phyloP scores from a whole-genome alignment of 2,113 vertebrate species.

The Semnornis frantzii region DNA sequence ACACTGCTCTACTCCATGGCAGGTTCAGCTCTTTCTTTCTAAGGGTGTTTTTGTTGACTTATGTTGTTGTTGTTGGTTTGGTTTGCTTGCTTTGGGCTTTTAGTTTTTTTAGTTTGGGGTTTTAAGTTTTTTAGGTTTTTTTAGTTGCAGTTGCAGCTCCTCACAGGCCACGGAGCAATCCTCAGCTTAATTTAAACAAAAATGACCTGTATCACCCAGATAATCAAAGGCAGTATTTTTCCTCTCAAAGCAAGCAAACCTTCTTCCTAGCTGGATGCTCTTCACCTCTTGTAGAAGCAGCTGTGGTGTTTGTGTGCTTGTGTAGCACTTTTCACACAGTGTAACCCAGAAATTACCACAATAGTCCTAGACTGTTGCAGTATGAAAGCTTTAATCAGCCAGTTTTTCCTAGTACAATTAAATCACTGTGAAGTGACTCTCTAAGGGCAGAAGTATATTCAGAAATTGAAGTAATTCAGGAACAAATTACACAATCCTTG shows the following conservation, averaged over 20 bases:
- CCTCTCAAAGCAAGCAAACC: background rate
- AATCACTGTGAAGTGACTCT: background rate
- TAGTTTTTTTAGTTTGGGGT: no score
- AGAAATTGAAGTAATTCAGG: background rate
- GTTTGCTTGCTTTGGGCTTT: no score
- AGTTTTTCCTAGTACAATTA: background rate
- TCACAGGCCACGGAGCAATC: background rate
- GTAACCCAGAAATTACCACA: background rate
- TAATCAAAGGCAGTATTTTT: background rate
- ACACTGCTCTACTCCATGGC: background rate
- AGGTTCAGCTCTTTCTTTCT: background rate
- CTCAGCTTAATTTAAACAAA: background rate
- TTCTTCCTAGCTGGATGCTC: background rate
- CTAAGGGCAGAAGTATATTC: background rate
- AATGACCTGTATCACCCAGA: background rate
- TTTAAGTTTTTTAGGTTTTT: no score
- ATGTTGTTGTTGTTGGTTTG: no score
- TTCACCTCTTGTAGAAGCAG: background rate
- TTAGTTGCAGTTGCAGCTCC: no score
- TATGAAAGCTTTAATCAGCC: background rate
- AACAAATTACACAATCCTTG: background rate
- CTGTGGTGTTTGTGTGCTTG: background rate
- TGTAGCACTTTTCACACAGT: background rate
- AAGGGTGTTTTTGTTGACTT: no score
- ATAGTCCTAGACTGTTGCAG: background rate